These are phyloP conservation scores for Malaclemys terrapin DNA, from an alignment of 2,113 vertebrate genomes.

Conservation along the genomic window DNA sequence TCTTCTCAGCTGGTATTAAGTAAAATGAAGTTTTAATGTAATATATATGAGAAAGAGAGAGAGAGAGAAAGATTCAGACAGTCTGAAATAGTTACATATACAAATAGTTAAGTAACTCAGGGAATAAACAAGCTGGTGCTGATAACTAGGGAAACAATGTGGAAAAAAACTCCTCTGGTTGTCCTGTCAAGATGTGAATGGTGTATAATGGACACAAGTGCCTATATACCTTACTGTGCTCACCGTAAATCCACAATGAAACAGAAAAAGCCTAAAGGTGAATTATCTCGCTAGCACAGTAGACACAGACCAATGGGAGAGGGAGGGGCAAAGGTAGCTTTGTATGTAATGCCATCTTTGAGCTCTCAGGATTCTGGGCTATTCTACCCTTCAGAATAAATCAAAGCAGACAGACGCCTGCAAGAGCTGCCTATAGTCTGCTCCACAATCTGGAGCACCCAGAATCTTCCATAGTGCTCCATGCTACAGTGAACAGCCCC, in stretches of 20 bases:
- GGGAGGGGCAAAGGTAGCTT: rapidly evolving
- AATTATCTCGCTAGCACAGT: neutral
- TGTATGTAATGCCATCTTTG: neutral
- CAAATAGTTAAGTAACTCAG: neutral
- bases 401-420: neutral
- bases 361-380: neutral
- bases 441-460: neutral
- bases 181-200: neutral
- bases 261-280: neutral
- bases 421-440: neutral
- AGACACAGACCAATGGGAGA: rapidly evolving
- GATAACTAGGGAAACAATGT: neutral
- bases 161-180: neutral
- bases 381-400: neutral
- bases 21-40: neutral
- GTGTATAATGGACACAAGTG: neutral
- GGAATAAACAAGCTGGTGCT: neutral
- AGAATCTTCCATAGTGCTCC: neutral
- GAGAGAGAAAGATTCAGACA: too few species aligned
- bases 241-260: neutral
- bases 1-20: neutral
- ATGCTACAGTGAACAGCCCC: neutral
- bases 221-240: neutral
- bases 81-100: neutral
- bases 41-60: neutral